phyloP scores from a whole-genome alignment of 2,888 invertebrate species.

The Schizaphis graminum region DNA sequence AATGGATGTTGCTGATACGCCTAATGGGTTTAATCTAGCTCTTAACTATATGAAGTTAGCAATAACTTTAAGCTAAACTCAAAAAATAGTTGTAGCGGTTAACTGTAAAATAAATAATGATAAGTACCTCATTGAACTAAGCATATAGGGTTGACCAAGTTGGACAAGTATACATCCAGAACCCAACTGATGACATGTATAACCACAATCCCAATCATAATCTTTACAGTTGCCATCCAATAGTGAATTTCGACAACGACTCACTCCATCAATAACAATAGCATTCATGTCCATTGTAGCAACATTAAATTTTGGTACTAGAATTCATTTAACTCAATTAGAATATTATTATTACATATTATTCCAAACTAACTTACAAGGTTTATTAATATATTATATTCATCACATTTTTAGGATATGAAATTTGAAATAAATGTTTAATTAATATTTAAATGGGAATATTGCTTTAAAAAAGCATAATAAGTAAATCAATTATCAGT shows the following conservation, averaged over 20 bases:
- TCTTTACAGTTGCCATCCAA: slow-evolving; percentile 94
- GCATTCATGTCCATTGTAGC: slow-evolving; percentile 92
- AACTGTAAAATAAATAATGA: not conserved
- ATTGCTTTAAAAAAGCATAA: not conserved
- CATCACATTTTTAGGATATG: not conserved
- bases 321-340: slow-evolving; percentile 68
- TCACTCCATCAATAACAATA: slow-evolving; percentile 95
- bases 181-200: slow-evolving; percentile 96
- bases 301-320: slow-evolving; percentile 90
- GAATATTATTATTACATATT: not conserved
- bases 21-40: slow-evolving; percentile 50
- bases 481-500: not conserved
- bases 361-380: not conserved
- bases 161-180: slow-evolving; percentile 95
- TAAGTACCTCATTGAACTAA: slow-evolving; percentile 83
- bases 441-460: not conserved
- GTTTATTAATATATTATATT: not conserved
- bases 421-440: not conserved
- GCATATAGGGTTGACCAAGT: slow-evolving; percentile 94
- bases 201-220: slow-evolving; percentile 99
- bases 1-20: slow-evolving; percentile 45
- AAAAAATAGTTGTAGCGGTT: slow-evolving; percentile 14
- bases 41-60: slow-evolving; percentile 30
- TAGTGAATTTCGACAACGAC: slow-evolving; percentile 91
- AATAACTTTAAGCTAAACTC: slow-evolving; percentile 34